Conservation (phyloP, 2,797 vertebrate genomes). For the Kryptolebias ocellatus region DNA sequence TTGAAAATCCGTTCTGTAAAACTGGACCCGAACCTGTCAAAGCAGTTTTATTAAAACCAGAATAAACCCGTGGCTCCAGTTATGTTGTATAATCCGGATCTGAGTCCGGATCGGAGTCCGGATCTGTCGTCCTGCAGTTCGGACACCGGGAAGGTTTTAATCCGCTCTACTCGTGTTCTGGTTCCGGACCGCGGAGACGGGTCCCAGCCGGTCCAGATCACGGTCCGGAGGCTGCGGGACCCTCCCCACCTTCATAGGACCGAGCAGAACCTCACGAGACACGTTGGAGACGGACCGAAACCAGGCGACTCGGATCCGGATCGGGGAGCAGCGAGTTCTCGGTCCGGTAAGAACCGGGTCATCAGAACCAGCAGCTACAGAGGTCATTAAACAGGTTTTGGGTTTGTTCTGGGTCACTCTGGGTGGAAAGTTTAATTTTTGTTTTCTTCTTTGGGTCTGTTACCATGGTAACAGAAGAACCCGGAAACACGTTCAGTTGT, state of each 20-base stretch:
- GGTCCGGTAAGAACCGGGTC: slow-evolving; percentile 12
- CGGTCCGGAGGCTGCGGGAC: slow-evolving; percentile 28
- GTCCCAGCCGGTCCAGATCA: slow-evolving; percentile 22
- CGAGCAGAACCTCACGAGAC: background rate
- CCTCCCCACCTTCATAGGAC: background rate
- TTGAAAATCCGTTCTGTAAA: slow-evolving; percentile 46
- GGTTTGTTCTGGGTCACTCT: too few species aligned
- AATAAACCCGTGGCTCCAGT: background rate
- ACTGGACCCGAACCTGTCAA: too few species aligned
- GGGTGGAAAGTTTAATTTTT: too few species aligned
- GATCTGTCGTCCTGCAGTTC: slow-evolving; percentile 61
- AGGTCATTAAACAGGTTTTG: too few species aligned
- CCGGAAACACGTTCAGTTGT: too few species aligned
- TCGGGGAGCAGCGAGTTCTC: background rate
- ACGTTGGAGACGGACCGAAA: background rate
- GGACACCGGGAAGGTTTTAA: slow-evolving; percentile 72
- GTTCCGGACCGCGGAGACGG: slow-evolving; percentile 13
- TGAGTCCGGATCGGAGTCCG: background rate
- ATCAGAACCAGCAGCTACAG: background rate
- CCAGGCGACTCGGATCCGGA: background rate
- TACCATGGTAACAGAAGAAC: too few species aligned
- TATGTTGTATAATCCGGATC: slow-evolving; percentile 1
- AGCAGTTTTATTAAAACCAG: background rate
- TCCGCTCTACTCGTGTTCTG: slow-evolving; percentile 64
- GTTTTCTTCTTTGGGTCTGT: too few species aligned